phyloP scores from a whole-genome alignment of 2,888 invertebrate genomes.

The Torymus texanus region DNA sequence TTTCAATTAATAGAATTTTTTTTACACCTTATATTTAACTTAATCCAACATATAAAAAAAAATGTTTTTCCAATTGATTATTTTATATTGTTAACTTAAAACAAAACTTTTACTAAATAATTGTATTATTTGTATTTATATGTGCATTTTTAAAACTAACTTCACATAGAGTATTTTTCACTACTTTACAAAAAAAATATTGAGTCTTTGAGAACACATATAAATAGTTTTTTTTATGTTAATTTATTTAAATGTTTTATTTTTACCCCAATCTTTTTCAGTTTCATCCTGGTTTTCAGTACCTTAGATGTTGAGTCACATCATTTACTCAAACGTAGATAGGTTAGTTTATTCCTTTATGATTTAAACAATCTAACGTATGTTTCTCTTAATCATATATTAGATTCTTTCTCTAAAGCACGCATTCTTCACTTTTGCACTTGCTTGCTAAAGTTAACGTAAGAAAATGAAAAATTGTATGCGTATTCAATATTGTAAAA shows the following conservation, averaged over 20 bases:
- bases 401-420: conserved; percentile 43
- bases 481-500: conserved; percentile 32
- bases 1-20: too few species aligned
- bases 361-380: conserved; percentile 33
- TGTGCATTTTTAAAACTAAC: too few species aligned
- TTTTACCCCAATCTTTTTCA: conserved; percentile 66
- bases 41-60: too few species aligned
- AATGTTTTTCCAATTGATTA: too few species aligned
- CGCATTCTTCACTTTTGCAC: conserved; percentile 55
- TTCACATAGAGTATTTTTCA: too few species aligned
- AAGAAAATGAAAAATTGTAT: conserved; percentile 27
- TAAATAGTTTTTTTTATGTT: conserved; percentile 37
- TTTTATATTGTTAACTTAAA: too few species aligned
- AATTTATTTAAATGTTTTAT: conserved; percentile 54
- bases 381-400: conserved; percentile 29
- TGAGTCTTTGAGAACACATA: conserved; percentile 24
- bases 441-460: conserved; percentile 45
- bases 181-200: not conserved
- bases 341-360: conserved; percentile 64
- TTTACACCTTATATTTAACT: too few species aligned
- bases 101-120: too few species aligned
- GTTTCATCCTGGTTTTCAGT: conserved; percentile 67
- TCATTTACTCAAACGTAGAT: conserved; percentile 64
- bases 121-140: too few species aligned
- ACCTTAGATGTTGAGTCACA: conserved; percentile 66